These are phyloP conservation scores for Oreohelix idahoensis DNA, from an alignment of 1,140 invertebrate species.

Conservation along the genomic window DNA sequence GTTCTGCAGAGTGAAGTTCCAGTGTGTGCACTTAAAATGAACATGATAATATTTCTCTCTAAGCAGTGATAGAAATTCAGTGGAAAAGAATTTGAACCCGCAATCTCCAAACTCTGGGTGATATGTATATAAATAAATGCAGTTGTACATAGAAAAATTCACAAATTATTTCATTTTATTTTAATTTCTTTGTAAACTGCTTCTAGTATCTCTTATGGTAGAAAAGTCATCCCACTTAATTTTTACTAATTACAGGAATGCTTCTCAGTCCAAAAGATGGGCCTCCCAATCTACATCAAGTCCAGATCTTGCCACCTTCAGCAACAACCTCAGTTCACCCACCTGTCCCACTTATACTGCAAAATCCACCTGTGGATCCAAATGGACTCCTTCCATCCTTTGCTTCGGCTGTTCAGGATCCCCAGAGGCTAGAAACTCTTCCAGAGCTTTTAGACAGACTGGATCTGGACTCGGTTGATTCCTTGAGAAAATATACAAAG, in stretches of 20 bases:
- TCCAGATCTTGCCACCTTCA: conserved; percentile 55
- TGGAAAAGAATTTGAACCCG: too few species aligned
- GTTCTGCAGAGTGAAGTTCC: too few species aligned
- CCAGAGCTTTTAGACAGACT: conserved; percentile 37
- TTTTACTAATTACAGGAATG: conserved; percentile 26
- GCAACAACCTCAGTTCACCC: conserved; percentile 46
- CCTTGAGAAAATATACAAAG: conserved; percentile 39
- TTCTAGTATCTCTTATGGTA: too few species aligned
- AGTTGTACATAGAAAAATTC: too few species aligned
- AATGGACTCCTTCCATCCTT: conserved; percentile 30
- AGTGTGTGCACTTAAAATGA: too few species aligned
- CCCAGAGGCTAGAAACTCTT: conserved; percentile 24
- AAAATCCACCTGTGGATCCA: conserved; percentile 34
- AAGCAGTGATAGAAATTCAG: too few species aligned
- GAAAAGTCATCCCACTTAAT: too few species aligned
- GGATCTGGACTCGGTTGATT: conserved; percentile 22
- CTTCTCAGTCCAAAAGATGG: conserved; percentile 51
- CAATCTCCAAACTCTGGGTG: too few species aligned
- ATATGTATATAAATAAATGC: too few species aligned
- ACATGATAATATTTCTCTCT: too few species aligned
- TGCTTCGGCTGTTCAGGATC: conserved; percentile 23
- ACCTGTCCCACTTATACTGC: conserved; percentile 53
- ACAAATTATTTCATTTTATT: too few species aligned
- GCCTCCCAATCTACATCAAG: conserved; percentile 43
- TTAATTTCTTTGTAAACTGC: too few species aligned